Evolutionary conservation across 2,888 invertebrate species (phyloP).

Genomic region (Marronus borbonicus): DNA sequence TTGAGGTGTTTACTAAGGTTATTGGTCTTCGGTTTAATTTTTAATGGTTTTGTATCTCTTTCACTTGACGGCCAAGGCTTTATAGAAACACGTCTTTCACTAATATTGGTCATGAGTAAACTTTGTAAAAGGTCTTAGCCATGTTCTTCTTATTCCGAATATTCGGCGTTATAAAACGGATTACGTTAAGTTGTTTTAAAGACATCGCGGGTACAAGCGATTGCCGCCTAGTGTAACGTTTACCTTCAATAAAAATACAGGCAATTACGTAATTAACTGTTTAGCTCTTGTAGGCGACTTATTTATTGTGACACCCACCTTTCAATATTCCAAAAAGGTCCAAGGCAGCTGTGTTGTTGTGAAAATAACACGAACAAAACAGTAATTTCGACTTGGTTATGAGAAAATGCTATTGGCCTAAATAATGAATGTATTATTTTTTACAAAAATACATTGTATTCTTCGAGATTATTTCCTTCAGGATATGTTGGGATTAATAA

Average conservation of each 20-base stretch:
- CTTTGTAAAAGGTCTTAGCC: slow-evolving; percentile 2
- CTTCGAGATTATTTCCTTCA: no score
- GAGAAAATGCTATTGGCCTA: slow-evolving; percentile 13
- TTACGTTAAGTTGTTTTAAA: slow-evolving; percentile 5
- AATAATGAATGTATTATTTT: slow-evolving; percentile 21
- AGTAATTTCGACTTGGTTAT: slow-evolving; percentile 32
- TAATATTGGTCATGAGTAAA: slow-evolving; percentile 22
- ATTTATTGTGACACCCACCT: slow-evolving; percentile 46
- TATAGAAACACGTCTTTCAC: slow-evolving; percentile 1
- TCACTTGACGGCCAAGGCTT: neutral
- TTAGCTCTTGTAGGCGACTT: slow-evolving; percentile 14
- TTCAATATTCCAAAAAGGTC: slow-evolving; percentile 50
- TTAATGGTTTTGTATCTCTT: slow-evolving; percentile 33
- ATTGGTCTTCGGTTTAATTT: slow-evolving; percentile 42
- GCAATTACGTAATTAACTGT: slow-evolving; percentile 38
- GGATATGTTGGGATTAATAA: no score
- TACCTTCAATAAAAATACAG: slow-evolving; percentile 5
- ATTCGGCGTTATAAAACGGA: slow-evolving; percentile 4
- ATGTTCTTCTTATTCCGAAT: neutral
- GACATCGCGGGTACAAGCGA: neutral
- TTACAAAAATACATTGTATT: neutral
- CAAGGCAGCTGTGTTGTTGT: slow-evolving; percentile 35
- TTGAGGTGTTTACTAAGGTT: slow-evolving; percentile 33
- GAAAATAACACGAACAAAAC: slow-evolving; percentile 47
- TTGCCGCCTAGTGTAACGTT: slow-evolving; percentile 4